Evolutionary conservation across 2,797 vertebrate genomes (phyloP), one percentile per base, ranked within the genome.

Genomic region (Liasis olivaceus): DNA sequence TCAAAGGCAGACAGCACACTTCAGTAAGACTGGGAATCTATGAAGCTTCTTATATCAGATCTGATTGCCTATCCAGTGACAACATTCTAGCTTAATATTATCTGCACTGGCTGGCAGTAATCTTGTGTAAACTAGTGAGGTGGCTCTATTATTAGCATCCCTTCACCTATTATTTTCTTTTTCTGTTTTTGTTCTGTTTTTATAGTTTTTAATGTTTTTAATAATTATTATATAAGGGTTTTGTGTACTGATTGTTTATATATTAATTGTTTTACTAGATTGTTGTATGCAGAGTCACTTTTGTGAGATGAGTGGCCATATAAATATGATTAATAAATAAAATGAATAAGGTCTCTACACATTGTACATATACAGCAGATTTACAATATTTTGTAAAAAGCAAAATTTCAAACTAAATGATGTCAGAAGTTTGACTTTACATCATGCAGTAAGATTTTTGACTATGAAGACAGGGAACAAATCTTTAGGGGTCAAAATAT

Each of bases 401-500:
- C 62, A 91, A 47, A 2, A 63, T 11, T 63, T 87, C 36, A 51
- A 90, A 9, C 5, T 1, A 93, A 72, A 93, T 92, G 13, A 86
- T 9, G 87, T 89, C 87, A 93, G 89, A 7, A 60, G 85, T 28
- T 54, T 88, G 63, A 94, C 0, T 0, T 42, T 7, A 66, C 0
- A 0, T 24, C 90, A 15, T 81, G 66, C 88, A 87, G 54, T 28
- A 59, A 85, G 47, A 64, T 20, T 54, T 47, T 0, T 0, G 28
- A 56, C 85, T 93, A n/a, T 87, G 93, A 85, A 88, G 36, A 90
- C 8, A 94, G 84, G 89, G 47, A 91, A 60, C 31, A 92, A 0
- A 13, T 91, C 92, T 77, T 90, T 58, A 94, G 14, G 87, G 0
- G 0, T 26, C 22, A 28, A 31, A n/a, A 59, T 77, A 7, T 60